Percentiles rank a stretch among this genome's conserved stretches.
These are phyloP conservation scores for Sinocyclocheilus rhinocerous DNA, from an alignment of 2,113 vertebrate species.

Conservation along the genomic window DNA sequence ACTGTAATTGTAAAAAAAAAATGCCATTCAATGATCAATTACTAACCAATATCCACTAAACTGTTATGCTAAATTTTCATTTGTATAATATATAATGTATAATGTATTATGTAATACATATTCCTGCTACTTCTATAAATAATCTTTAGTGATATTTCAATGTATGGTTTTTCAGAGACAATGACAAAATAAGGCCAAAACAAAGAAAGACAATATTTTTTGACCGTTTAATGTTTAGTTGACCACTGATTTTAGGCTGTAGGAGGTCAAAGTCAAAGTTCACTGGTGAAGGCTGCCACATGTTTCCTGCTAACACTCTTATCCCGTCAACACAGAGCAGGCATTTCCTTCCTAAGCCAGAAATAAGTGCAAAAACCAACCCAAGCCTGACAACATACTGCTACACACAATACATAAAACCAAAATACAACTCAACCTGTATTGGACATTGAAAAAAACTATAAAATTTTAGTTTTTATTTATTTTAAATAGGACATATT, in stretches of 20 bases:
- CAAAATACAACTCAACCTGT: not conserved
- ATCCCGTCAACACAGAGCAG: constrained; percentile 20
- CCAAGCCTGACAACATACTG: not conserved
- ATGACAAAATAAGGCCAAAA: not conserved
- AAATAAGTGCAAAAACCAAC: constrained; percentile 39
- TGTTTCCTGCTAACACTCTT: constrained; percentile 32
- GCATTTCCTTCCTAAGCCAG: constrained; percentile 11
- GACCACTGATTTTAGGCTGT: not conserved
- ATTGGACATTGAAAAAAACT: not conserved
- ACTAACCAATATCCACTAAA: not conserved
- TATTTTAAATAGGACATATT: too few species aligned
- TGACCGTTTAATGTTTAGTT: not conserved
- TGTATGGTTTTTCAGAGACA: not conserved
- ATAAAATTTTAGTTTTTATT: too few species aligned
- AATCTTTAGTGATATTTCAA: not conserved
- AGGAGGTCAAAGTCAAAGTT: constrained; percentile 24
- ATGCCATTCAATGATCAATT: not conserved
- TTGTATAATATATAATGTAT: not conserved
- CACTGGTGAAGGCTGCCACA: constrained; percentile 29
- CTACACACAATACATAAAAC: not conserved
- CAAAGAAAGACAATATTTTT: not conserved
- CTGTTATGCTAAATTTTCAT: not conserved
- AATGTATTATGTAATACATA: not conserved
- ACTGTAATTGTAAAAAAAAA: not conserved
- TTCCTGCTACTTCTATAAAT: not conserved